phyloP scores from a whole-genome alignment of 2,113 vertebrate species.

The Potamarius usumacintae region DNA sequence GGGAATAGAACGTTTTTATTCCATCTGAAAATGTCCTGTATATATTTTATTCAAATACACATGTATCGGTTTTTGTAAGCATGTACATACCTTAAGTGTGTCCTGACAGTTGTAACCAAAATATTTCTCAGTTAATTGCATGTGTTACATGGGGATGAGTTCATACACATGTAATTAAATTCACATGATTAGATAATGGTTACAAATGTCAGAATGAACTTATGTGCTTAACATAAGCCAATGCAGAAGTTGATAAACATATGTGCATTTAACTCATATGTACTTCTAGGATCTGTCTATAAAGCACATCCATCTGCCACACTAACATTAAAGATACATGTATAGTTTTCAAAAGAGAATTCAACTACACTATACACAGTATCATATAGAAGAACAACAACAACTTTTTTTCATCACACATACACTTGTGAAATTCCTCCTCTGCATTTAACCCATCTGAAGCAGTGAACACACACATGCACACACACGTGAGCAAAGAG shows the following conservation, averaged over 20 bases:
- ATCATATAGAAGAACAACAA: background rate
- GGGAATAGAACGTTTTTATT: no score
- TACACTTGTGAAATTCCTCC: no score
- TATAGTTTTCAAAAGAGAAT: background rate
- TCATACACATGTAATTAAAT: background rate
- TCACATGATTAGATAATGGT: background rate
- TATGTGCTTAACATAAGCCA: background rate
- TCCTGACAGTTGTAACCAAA: background rate
- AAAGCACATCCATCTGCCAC: background rate
- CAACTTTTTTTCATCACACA: no score
- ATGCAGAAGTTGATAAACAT: background rate
- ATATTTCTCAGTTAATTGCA: background rate
- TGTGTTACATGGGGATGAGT: background rate
- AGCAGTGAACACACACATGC: no score
- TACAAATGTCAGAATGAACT: background rate
- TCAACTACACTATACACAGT: background rate
- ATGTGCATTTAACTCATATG: background rate
- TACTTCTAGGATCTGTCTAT: background rate
- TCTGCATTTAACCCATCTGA: no score
- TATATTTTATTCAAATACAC: background rate
- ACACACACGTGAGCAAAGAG: no score
- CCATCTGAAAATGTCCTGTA: no score
- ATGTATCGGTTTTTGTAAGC: background rate
- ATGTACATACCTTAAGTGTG: background rate
- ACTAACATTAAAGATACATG: background rate